A percentile compares a stretch with the other conserved stretches of the same genome.
phyloP scores from a whole-genome alignment of 1,140 invertebrate genomes.

The Gonioctena quinquepunctata region DNA sequence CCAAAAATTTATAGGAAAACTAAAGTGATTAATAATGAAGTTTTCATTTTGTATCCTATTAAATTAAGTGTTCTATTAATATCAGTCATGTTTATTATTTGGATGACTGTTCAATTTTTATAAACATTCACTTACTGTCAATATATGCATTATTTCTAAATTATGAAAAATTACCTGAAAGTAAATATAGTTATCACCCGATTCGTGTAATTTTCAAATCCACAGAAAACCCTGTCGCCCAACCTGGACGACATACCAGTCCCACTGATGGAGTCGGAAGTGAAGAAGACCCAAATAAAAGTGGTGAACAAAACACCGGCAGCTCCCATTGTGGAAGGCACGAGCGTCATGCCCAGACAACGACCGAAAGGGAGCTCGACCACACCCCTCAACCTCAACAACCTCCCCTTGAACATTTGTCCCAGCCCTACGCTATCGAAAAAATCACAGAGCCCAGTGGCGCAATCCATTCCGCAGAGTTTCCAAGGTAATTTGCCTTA shows the following conservation, averaged over 20 bases:
- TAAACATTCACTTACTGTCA: too few species aligned
- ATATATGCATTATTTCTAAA: too few species aligned
- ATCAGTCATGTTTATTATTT: too few species aligned
- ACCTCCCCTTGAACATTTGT: slow-evolving; percentile 57
- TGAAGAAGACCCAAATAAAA: slow-evolving; percentile 64
- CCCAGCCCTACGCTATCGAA: slow-evolving; percentile 57
- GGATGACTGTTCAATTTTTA: too few species aligned
- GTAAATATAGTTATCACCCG: background rate
- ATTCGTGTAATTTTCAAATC: background rate
- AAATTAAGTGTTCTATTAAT: too few species aligned
- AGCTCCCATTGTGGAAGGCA: slow-evolving; percentile 65
- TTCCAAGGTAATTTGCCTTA: slow-evolving; percentile 35
- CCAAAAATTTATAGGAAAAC: too few species aligned
- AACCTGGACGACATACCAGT: slow-evolving; percentile 67
- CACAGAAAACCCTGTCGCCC: slow-evolving; percentile 68
- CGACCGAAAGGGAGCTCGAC: slow-evolving; percentile 72
- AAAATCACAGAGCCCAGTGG: slow-evolving; percentile 51
- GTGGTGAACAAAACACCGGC: slow-evolving; percentile 51
- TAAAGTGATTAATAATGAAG: too few species aligned
- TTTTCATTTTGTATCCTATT: too few species aligned
- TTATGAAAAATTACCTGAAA: too few species aligned
- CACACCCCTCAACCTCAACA: slow-evolving; percentile 54
- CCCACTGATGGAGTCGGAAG: slow-evolving; percentile 68
- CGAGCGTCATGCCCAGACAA: slow-evolving; percentile 83
- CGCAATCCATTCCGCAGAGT: slow-evolving; percentile 19